These are phyloP conservation scores for Pocillopora damicornis DNA, from an alignment of 64 coral and sea anemone species.

Conservation along the genomic window DNA sequence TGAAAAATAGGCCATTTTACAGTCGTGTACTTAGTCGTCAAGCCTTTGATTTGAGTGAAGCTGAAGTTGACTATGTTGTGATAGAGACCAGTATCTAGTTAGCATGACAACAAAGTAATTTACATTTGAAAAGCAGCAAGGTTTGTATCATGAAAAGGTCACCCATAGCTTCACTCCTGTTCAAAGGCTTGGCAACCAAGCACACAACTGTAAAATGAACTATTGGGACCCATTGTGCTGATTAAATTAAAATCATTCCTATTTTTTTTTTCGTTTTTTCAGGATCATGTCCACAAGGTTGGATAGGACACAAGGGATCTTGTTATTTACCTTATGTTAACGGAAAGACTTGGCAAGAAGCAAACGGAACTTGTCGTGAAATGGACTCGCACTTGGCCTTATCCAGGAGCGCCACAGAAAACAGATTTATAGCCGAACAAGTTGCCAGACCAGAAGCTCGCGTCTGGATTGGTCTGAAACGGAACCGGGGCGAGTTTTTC, in stretches of 20 bases:
- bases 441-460: conserved; percentile 24
- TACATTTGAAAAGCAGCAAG: too few species aligned
- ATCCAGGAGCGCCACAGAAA: conserved; percentile 4
- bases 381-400: conserved; percentile 27
- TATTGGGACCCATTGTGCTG: not conserved
- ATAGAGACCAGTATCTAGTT: too few species aligned
- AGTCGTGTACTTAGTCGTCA: too few species aligned
- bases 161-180: too few species aligned
- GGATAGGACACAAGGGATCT: conserved; percentile 21
- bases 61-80: too few species aligned
- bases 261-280: not conserved
- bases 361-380: conserved; percentile 12
- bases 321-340: conserved; percentile 14
- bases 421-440: conserved; percentile 26
- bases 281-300: conserved; percentile 44
- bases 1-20: too few species aligned
- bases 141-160: too few species aligned
- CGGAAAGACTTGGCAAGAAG: conserved; percentile 34
- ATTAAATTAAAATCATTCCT: too few species aligned
- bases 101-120: too few species aligned
- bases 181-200: too few species aligned
- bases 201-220: not conserved
- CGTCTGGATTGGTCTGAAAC: conserved; percentile 27
- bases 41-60: too few species aligned
- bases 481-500: conserved; percentile 4